Conservation (phyloP, 2,797 vertebrate genomes). For the Microctenopoma lineatum region DNA sequence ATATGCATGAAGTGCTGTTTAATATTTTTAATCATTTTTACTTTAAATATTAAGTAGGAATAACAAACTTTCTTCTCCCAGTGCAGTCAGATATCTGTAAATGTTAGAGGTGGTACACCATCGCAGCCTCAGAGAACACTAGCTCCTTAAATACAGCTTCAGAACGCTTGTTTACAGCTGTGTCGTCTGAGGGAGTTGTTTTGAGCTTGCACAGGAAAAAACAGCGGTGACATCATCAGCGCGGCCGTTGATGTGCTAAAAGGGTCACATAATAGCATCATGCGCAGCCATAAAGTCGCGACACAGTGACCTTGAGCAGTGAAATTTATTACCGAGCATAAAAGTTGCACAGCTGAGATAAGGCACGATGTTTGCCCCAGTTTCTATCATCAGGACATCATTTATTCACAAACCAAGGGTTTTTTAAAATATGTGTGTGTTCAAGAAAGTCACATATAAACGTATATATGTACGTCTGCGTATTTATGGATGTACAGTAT, state of each 20-base stretch:
- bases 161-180: constrained; percentile 5
- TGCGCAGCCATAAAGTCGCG: constrained; percentile 39
- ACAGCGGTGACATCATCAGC: constrained; percentile 46
- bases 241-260: constrained; percentile 10
- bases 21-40: too few relatives aligned
- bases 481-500: constrained; percentile 36
- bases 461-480: constrained; percentile 7
- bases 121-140: neutral
- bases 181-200: constrained; percentile 25
- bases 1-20: too few relatives aligned
- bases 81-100: constrained; percentile 9
- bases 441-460: constrained; percentile 17
- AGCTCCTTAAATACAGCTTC: neutral
- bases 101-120: neutral
- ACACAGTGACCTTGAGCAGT: constrained; percentile 11
- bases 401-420: constrained; percentile 27
- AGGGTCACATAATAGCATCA: constrained; percentile 46
- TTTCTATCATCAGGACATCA: constrained; percentile 17
- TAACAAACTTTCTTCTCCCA: too few relatives aligned
- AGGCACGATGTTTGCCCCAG: constrained; percentile 42
- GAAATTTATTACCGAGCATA: constrained; percentile 31
- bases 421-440: constrained; percentile 28
- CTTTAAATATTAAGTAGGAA: too few relatives aligned
- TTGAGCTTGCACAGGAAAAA: constrained; percentile 42
- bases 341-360: constrained; percentile 35